A percentile compares a stretch with the other conserved stretches of the same genome.
These are phyloP conservation scores for Heteronetta atricapilla DNA, from an alignment of 2,113 vertebrate species.

Conservation along the genomic window DNA sequence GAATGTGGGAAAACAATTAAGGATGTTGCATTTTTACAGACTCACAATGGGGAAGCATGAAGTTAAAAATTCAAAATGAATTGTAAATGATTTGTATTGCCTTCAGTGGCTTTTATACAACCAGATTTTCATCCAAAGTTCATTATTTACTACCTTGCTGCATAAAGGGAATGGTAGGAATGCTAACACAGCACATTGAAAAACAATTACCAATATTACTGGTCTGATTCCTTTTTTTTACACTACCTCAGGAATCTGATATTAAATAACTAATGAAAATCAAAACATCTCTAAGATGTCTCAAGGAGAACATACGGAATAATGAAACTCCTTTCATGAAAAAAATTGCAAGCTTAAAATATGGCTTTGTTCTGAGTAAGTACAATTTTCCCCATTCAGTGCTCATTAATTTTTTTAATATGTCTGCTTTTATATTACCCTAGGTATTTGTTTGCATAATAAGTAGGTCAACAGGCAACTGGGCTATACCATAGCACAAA, in stretches of 20 bases:
- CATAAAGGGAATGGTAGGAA: not conserved
- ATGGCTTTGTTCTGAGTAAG: not conserved
- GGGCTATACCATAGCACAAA: not conserved
- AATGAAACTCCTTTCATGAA: not conserved
- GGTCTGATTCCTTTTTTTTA: not conserved
- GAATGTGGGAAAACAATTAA: not conserved
- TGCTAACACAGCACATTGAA: not conserved
- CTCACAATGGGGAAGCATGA: not conserved
- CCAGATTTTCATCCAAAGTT: not conserved
- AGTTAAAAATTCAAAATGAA: conserved; percentile 13
- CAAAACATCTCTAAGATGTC: not conserved
- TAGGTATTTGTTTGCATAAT: conserved; percentile 21
- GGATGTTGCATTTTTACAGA: not conserved
- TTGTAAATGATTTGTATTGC: not conserved
- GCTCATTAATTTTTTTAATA: not conserved
- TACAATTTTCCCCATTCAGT: not conserved
- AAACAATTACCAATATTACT: not conserved
- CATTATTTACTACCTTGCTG: conserved; percentile 7
- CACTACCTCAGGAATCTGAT: not conserved
- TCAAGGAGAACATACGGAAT: not conserved
- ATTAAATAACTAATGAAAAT: not conserved
- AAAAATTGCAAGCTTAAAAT: not conserved
- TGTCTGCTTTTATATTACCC: conserved; percentile 17
- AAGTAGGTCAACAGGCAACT: conserved; percentile 2
- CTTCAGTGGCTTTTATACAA: not conserved